Evolutionary conservation across 1,140 invertebrate species (phyloP), one percentile per base, ranked within the genome.

Genomic region (Nymphalis io): DNA sequence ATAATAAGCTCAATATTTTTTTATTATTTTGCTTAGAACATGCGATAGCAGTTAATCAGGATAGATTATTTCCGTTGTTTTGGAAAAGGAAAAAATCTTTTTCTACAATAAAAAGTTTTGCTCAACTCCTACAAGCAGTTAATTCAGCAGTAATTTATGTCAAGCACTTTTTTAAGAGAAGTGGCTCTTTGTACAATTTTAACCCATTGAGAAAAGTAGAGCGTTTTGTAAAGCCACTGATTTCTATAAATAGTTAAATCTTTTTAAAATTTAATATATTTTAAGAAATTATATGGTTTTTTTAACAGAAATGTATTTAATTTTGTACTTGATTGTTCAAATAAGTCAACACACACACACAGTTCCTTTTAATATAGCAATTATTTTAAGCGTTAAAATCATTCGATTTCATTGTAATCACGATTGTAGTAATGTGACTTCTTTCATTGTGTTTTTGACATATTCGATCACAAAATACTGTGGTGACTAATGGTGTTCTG

Each of bases 101-200:
- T 15, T 64, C 57, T 48, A 64, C 23, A 70, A 53, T 71, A 57
- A 71, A 66, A 65, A 13, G 60, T 61, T 51, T 66, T 39, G 6
- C 23, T 67, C 59, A 61, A 66, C 46, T 62, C 51, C 15, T 65
- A 65, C 62, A 70, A 70, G 68, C 20, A 70, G 61, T 70, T 63
- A 66, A 71, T 71, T 39, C 59, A 46, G 21, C 58, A 60, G 58
- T 66, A 71, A 71, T 71, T 71, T 66, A 66, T 71, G 62, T 71
- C 63, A 61, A 71, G 69, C 48, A 66, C 69, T 71, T 71, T n/a
- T 67, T 71, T 57, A 71, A 42, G 53, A 46, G 15, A 53, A 71
- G 69, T 66, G 57, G 63, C 58, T 71, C 69, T 71, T 71, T 71
- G 69, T 65, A 61, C 38, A 71, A 60, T 66, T 66, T 71, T 61